Evolutionary conservation across 2,888 invertebrate genomes (phyloP), one percentile per base, ranked within the genome.

Genomic region (Allophyes oxyacanthae): DNA sequence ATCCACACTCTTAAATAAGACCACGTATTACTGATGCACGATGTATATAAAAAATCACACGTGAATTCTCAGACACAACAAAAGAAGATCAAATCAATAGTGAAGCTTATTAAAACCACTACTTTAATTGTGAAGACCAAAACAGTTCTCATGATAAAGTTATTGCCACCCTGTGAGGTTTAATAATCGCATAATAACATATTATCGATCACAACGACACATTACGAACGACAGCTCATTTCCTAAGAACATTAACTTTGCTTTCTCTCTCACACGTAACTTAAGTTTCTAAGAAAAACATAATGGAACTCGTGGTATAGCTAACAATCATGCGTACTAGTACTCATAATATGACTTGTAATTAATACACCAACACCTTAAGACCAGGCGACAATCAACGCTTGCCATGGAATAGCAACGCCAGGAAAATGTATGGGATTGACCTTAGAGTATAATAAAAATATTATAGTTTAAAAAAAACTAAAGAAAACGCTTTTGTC

Each of bases 211-310:
- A n/a, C n/a, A 51, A 41, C 34, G 48, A 42, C 55, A 64, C 74
- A 64, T 69, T 53, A 73, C 13, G 14, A 26, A 40, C 38, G 74
- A 60, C 64, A 56, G 44, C 20, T 50, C 65, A 53, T 64, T 69
- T 64, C 60, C 70, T 73, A 41, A 50, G 41, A 53, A 28, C 65
- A 69, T 73, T 58, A 59, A 64, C 15, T 33, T 56, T 33, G 38
- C 51, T 56, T 54, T 69, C 64, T 60, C 46, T 41, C 48, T 46
- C 36, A 41, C 30, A 30, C 37, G 28, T 36, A 37, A 36, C 37
- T 46, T 33, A 1, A 3, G 7, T 46, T 65, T 65, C 70, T 37
- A 9, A 56, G 65, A 48, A 57, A 33, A 64, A 43, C 20, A 50
- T 61, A 59, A 60, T 51, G 6, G 43, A 30, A 66, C 6, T 10